Evolutionary conservation across 2,888 invertebrate species (phyloP).

Genomic region (Drosophila anomalata): DNA sequence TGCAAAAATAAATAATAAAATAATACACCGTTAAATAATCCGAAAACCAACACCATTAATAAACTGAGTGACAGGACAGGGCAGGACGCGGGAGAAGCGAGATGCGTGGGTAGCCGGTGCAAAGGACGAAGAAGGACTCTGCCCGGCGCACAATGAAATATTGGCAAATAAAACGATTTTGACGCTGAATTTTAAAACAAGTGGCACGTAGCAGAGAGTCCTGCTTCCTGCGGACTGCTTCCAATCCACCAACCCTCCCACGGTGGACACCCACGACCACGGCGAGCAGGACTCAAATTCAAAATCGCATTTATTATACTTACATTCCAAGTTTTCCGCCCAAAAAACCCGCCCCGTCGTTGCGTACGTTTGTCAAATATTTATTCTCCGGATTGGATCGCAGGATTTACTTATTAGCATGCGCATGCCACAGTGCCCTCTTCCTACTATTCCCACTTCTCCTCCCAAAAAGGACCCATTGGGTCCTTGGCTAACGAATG

Average conservation of each 20-base stretch:
- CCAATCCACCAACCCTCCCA: neutral
- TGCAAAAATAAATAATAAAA: conserved; percentile 82
- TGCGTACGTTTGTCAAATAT: conserved; percentile 79
- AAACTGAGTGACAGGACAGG: conserved; percentile 60
- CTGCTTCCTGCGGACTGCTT: conserved; percentile 2
- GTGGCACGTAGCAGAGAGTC: conserved; percentile 71
- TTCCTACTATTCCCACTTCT: neutral
- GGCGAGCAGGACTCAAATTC: conserved; percentile 34
- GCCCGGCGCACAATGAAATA: conserved; percentile 74
- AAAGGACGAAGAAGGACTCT: conserved; percentile 19
- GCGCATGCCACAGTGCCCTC: conserved; percentile 60
- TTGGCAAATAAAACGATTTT: conserved; percentile 82
- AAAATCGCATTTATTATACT: conserved; percentile 79
- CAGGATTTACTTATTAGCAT: conserved; percentile 80
- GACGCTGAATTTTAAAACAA: conserved; percentile 83
- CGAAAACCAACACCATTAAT: conserved; percentile 81
- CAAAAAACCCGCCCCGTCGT: neutral
- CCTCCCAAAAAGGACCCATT: conserved; percentile 36
- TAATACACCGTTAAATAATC: conserved; percentile 82
- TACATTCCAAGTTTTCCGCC: conserved; percentile 63
- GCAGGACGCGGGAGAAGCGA: conserved; percentile 18
- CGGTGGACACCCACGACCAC: neutral
- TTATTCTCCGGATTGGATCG: conserved; percentile 80
- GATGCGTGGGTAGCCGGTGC: neutral
- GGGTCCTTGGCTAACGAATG: conserved; percentile 60